These are phyloP conservation scores for Chelonus formosanus DNA, from an alignment of 2,888 invertebrate species.

Conservation along the genomic window DNA sequence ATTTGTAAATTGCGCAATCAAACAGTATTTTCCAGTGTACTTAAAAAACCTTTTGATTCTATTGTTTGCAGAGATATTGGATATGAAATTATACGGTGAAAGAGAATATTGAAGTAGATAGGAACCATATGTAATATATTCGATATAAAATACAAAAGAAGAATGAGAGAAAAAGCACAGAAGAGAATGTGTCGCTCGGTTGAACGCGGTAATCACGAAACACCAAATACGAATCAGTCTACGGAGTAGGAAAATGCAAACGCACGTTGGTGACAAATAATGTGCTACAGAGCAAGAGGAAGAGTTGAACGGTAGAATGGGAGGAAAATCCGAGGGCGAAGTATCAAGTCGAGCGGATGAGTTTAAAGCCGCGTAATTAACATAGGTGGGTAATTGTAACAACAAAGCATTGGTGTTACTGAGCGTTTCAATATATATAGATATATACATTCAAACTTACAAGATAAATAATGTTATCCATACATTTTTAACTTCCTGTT, in stretches of 20 bases:
- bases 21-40: background rate
- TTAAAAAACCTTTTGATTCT: conserved; percentile 14
- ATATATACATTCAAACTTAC: conserved; percentile 25
- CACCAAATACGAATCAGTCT: conserved; percentile 44
- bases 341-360: conserved; percentile 35
- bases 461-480: conserved; percentile 9
- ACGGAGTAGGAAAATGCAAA: conserved; percentile 28
- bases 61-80: background rate
- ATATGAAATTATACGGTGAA: too few relatives aligned
- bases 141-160: background rate
- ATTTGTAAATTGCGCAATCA: background rate
- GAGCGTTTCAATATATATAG: conserved; percentile 20
- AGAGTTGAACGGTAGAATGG: conserved; percentile 16
- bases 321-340: conserved; percentile 22
- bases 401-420: conserved; percentile 40
- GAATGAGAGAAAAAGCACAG: conserved; percentile 36
- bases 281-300: conserved; percentile 7
- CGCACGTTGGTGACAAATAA: conserved; percentile 28
- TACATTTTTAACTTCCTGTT: conserved; percentile 2
- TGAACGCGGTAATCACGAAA: conserved; percentile 53
- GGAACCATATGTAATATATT: background rate
- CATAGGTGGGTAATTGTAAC: conserved; percentile 51
- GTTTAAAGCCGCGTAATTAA: conserved; percentile 51
- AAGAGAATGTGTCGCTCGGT: conserved; percentile 49
- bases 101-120: background rate